phyloP scores from a whole-genome alignment of 2,113 vertebrate species.

The Istiophorus platypterus region DNA sequence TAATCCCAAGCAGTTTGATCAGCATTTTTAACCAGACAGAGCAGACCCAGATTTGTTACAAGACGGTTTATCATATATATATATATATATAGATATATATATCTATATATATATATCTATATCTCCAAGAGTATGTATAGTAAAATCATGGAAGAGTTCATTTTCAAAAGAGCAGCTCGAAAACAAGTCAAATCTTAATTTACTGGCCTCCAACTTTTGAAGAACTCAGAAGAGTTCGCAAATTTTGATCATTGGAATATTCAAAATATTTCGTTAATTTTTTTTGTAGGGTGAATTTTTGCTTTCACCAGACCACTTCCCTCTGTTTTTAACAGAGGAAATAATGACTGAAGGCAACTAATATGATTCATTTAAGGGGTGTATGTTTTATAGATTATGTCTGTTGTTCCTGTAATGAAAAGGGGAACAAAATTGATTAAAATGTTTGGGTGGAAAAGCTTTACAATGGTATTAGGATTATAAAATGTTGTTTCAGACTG shows the following conservation, averaged over 20 bases:
- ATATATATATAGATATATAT: too few relatives aligned
- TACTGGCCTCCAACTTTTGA: neutral
- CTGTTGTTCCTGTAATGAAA: constrained; percentile 31
- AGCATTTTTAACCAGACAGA: neutral
- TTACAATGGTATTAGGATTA: constrained; percentile 50
- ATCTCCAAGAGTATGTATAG: neutral
- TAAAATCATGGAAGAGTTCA: neutral
- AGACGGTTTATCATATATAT: too few relatives aligned
- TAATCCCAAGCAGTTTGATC: neutral
- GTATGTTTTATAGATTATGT: constrained; percentile 54
- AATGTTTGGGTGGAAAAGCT: constrained; percentile 66
- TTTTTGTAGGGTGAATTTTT: constrained; percentile 24
- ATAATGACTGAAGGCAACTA: constrained; percentile 27
- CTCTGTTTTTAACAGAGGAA: constrained; percentile 19
- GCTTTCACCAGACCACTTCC: constrained; percentile 40
- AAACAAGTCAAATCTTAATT: neutral
- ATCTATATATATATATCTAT: too few relatives aligned
- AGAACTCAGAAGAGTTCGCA: neutral
- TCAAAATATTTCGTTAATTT: neutral
- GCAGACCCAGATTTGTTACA: too few relatives aligned
- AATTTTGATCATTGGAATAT: neutral
- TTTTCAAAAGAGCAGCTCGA: constrained; percentile 41
- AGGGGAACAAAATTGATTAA: constrained; percentile 24
- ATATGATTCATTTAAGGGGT: constrained; percentile 12
- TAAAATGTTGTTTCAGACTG: constrained; percentile 61